Conservation (phyloP, 2,113 vertebrate species). For the Cervus canadensis region DNA sequence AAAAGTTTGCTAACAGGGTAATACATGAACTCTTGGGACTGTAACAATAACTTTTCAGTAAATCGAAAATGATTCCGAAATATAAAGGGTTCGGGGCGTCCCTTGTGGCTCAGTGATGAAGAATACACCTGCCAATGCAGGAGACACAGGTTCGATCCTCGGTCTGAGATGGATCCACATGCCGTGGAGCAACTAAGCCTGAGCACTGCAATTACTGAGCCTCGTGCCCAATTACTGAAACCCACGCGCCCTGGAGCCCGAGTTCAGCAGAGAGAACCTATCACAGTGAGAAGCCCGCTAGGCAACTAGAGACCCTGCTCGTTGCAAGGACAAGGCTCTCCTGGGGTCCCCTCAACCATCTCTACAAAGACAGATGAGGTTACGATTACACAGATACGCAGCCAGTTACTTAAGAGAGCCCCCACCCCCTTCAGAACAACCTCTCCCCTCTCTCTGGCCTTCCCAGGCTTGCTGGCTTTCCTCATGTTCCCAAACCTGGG, state of each 20-base stretch:
- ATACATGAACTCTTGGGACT: background rate
- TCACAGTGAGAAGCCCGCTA: background rate
- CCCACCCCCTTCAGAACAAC: background rate
- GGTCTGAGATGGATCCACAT: background rate
- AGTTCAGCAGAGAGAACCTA: background rate
- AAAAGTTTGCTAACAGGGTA: background rate
- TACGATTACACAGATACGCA: slow-evolving; percentile 62
- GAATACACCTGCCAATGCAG: background rate
- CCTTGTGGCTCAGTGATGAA: background rate
- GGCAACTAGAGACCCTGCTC: background rate
- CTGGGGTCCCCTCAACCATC: slow-evolving; percentile 52
- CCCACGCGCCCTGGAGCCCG: accelerated
- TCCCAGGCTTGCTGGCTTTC: background rate
- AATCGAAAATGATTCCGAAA: background rate
- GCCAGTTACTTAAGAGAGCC: slow-evolving; percentile 45
- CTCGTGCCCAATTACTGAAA: background rate
- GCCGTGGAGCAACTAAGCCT: background rate
- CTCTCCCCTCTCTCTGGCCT: background rate
- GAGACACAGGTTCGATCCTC: background rate
- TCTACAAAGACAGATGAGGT: slow-evolving; percentile 64
- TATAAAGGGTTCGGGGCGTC: background rate
- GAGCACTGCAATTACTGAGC: background rate
- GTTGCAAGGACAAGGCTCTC: background rate
- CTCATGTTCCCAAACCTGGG: slow-evolving; percentile 65
- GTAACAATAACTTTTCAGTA: background rate